These are phyloP conservation scores for Silurus aristotelis DNA, from an alignment of 2,797 vertebrate genomes.

Conservation along the genomic window DNA sequence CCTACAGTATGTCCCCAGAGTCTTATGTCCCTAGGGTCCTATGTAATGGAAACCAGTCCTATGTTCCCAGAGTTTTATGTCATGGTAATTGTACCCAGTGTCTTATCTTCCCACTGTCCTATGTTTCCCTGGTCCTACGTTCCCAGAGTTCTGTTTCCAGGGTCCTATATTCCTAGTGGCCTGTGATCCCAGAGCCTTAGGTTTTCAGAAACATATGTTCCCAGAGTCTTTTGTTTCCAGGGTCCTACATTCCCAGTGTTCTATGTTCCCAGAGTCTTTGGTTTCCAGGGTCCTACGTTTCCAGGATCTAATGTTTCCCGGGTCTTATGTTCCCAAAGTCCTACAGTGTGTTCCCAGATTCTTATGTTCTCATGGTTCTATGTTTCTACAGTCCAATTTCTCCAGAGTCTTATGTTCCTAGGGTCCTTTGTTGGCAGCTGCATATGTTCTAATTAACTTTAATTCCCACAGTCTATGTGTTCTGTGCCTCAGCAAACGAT, in stretches of 20 bases:
- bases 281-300: neutral
- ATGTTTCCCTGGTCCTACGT: neutral
- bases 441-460: neutral
- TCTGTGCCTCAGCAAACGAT: neutral
- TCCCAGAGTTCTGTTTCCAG: too few species aligned
- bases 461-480: neutral
- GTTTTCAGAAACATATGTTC: neutral
- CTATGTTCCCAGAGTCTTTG: neutral
- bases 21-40: neutral
- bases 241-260: neutral
- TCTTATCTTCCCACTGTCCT: neutral
- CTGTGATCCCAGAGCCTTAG: neutral
- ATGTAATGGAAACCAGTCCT: neutral
- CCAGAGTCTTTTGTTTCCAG: neutral
- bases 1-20: neutral
- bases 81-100: neutral
- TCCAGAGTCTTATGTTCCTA: neutral
- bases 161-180: neutral
- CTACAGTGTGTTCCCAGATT: neutral
- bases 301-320: too few species aligned
- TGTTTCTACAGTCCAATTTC: neutral
- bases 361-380: neutral
- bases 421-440: too few species aligned
- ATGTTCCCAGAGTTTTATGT: neutral
- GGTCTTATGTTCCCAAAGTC: neutral